phyloP scores from a whole-genome alignment of 2,888 invertebrate genomes.

The Stegana nigrithorax region DNA sequence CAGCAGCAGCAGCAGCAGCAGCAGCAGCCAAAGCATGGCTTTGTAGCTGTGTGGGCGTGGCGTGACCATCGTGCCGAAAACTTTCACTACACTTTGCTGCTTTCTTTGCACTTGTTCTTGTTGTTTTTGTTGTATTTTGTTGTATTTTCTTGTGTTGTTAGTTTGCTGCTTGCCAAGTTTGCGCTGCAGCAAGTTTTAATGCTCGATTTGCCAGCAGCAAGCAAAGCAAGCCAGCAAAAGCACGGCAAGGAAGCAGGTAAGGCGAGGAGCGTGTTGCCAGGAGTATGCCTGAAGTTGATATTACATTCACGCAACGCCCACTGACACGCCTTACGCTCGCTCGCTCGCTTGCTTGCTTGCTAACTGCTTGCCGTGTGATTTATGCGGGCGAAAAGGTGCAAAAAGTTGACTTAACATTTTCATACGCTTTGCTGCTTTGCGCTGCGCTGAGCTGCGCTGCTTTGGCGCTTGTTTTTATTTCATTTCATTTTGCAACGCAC shows the following conservation, averaged over 20 bases:
- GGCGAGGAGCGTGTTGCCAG: constrained; percentile 34
- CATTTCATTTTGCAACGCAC: no score
- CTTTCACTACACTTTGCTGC: background rate
- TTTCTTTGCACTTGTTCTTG: background rate
- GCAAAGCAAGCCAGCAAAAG: no score
- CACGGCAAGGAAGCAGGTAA: no score
- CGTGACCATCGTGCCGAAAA: background rate
- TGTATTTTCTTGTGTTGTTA: no score
- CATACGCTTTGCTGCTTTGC: background rate
- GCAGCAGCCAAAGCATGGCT: background rate
- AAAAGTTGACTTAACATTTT: constrained; percentile 35
- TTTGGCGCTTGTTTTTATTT: background rate
- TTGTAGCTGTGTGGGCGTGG: no score
- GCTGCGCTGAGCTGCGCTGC: background rate
- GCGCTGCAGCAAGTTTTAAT: constrained; percentile 54
- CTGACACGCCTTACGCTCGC: constrained; percentile 37
- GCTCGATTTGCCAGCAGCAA: constrained; percentile 51
- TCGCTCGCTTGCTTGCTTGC: background rate
- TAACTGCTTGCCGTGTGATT: constrained; percentile 37
- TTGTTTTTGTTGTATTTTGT: no score
- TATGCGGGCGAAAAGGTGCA: constrained; percentile 48
- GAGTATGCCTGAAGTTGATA: constrained; percentile 56
- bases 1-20: no score
- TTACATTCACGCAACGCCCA: constrained; percentile 43
- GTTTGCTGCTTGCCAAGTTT: no score